phyloP scores from a whole-genome alignment of 1,140 invertebrate species.

The Sycobia sp. region DNA sequence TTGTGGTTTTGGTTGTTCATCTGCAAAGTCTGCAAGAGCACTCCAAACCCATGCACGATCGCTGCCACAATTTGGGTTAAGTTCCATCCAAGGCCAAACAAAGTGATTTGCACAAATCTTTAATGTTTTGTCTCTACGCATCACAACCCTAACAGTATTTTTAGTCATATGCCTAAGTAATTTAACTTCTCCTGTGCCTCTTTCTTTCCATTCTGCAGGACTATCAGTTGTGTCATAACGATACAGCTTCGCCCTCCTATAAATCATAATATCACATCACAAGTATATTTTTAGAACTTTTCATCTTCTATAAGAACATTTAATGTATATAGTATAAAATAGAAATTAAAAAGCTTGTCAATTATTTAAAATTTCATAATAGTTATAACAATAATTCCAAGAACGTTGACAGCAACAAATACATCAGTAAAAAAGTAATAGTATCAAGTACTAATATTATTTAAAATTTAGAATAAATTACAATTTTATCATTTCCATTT shows the following conservation, averaged over 20 bases:
- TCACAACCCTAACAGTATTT: constrained; percentile 76
- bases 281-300: too few relatives aligned
- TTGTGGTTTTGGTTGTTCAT: constrained; percentile 78
- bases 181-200: constrained; percentile 84
- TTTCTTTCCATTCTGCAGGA: constrained; percentile 77
- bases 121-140: constrained; percentile 84
- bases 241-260: constrained; percentile 70
- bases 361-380: constrained; percentile 13
- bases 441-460: neutral
- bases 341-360: neutral
- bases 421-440: neutral
- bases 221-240: constrained; percentile 64
- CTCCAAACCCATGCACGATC: constrained; percentile 86
- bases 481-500: constrained; percentile 76
- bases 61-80: constrained; percentile 80
- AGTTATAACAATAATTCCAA: too few relatives aligned
- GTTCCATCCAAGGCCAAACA: constrained; percentile 79
- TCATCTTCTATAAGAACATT: too few relatives aligned
- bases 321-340: neutral
- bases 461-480: too few relatives aligned
- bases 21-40: constrained; percentile 81
- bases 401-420: too few relatives aligned
- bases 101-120: constrained; percentile 91
- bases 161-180: constrained; percentile 74
- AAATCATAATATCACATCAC: too few relatives aligned